Conservation (phyloP, 1,140 invertebrate genomes). For the Trachymyrmex septentrionalis region DNA sequence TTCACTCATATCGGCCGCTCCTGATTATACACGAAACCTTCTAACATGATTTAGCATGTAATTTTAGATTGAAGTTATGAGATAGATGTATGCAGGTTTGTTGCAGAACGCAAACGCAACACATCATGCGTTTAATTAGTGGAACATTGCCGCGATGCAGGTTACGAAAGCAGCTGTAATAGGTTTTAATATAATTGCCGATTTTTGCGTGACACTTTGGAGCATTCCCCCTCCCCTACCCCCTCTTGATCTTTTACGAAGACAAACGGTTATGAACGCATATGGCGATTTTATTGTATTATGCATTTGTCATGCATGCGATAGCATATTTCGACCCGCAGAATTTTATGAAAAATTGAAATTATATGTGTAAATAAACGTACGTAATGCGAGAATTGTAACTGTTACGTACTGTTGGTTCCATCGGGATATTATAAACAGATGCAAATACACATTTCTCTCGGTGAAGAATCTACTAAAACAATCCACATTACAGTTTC, state of each 20-base stretch:
- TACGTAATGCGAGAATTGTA: background rate
- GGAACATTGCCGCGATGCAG: background rate
- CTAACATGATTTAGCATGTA: constrained; percentile 33
- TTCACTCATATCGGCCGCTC: background rate
- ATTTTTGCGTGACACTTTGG: background rate
- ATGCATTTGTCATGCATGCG: background rate
- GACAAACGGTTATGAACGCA: background rate
- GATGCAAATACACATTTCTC: background rate
- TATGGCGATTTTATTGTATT: background rate
- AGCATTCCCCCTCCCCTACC: background rate
- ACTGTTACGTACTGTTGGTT: background rate
- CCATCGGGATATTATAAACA: constrained; percentile 19
- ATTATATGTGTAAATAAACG: constrained; percentile 36
- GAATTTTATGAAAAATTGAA: constrained; percentile 22
- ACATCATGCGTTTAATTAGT: constrained; percentile 30
- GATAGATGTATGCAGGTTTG: background rate
- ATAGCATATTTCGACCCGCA: background rate
- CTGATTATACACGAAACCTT: background rate
- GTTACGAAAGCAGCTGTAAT: no score
- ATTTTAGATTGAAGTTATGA: constrained; percentile 41
- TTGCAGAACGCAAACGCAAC: background rate
- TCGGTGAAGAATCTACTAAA: background rate
- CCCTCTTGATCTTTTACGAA: background rate
- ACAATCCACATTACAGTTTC: background rate
- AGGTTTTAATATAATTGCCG: background rate